phyloP scores from a whole-genome alignment of 1,140 invertebrate species.

The Zaprionus ornatus region DNA sequence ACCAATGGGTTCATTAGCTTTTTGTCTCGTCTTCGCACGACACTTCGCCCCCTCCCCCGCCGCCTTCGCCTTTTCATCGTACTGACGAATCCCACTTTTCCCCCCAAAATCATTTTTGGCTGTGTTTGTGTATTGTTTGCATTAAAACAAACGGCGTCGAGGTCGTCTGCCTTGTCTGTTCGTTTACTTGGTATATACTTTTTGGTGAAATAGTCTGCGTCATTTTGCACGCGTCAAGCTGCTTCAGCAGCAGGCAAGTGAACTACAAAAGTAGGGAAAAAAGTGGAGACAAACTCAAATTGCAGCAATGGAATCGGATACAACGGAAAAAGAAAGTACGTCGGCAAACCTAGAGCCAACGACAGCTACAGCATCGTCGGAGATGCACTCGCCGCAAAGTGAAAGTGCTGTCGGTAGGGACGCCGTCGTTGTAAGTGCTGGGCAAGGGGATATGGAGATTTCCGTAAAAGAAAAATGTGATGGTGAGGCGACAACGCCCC shows the following conservation, averaged over 20 bases:
- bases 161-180: constrained; percentile 31
- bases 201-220: constrained; percentile 45
- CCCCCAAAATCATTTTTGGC: constrained; percentile 41
- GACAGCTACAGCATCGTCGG: constrained; percentile 13
- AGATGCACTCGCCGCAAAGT: constrained; percentile 51
- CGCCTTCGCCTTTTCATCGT: not conserved
- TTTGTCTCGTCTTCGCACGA: constrained; percentile 43
- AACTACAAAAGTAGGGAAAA: not conserved
- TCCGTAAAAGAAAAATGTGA: not conserved
- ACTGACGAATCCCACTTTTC: constrained; percentile 49
- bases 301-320: constrained; percentile 58
- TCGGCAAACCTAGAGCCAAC: constrained; percentile 45
- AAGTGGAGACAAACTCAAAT: constrained; percentile 20
- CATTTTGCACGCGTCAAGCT: constrained; percentile 42
- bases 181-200: constrained; percentile 13
- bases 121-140: constrained; percentile 63
- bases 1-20: constrained; percentile 58
- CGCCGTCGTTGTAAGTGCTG: constrained; percentile 2
- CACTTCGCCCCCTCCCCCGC: not conserved
- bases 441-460: not conserved
- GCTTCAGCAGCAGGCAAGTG: constrained; percentile 22
- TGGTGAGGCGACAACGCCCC: constrained; percentile 49
- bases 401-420: constrained; percentile 57
- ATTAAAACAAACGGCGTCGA: constrained; percentile 54
- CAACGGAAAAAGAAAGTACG: constrained; percentile 61